Base-by-base conservation (phyloP, 1,140 invertebrate genomes). In the Marisa cornuarietis region DNA sequence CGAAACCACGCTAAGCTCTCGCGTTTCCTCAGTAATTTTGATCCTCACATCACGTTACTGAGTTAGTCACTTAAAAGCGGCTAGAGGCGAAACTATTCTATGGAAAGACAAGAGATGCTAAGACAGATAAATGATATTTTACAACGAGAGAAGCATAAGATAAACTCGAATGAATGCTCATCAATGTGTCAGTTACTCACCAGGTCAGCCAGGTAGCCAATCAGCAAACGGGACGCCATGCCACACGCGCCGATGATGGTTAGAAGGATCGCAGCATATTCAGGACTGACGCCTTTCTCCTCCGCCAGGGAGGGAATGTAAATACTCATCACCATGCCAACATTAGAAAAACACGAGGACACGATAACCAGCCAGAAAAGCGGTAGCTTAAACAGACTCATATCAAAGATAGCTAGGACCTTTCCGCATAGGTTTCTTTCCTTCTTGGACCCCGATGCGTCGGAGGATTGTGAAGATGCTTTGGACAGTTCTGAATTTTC, bases 221-320 rank as follows among this genome's bases (percentile, higher is more conserved):
- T 58, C 26, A 58, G 18, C 49, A 83, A 69, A n/a, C 77, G 62
- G 0, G 75, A 71, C 1, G 65, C 24, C 52, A 82, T 58, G 52
- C 83, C 84, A 22, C 24, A 69, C 6, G 62, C 65, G n/a, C 79
- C 78, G 20, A 79, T 58, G 13, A 83, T 71, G 2, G 82, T 76
- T 31, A 83, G 71, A 18, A 85, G 61, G 18, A 79, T 69, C 10
- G 82, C 79, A 18, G 81, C 75, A 18, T 83, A 20, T 13, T 75
- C 62, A 26, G 78, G 62, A 26, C 42, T 62, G 51, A 83, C 66
- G 13, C 79, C 79, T 8, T 65, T 63, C n/a, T 85, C 84, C 11
- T 49, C 65, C 22, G 79, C 81, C 58, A 78, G 76, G 1, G 84
- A 79, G 18, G 84, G 84, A 1, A 83, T 24, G 68, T 80, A 85